Evolutionary conservation across 2,797 vertebrate genomes (phyloP), one percentile per base, ranked within the genome.

Genomic region (Chloroceryle amazona): DNA sequence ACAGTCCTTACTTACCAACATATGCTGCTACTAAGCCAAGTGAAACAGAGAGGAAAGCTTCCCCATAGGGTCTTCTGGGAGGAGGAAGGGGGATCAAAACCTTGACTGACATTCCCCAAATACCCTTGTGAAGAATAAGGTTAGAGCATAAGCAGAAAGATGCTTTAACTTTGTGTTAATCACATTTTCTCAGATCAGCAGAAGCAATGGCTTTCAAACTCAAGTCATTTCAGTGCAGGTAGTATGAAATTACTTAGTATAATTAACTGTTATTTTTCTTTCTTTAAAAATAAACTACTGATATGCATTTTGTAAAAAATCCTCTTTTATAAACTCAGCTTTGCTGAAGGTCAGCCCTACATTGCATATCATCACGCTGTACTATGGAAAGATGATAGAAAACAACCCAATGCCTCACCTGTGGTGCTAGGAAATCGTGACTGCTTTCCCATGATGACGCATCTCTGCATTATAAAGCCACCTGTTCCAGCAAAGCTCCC

Each of bases 341-440:
- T 60, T 14, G 25, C 42, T 41, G 12, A 12, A 25, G n/a, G 11
- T 72, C 26, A 29, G 55, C 18, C n/a, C 47, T 29, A 25, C 7
- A 1, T 0, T 17, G 10, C 51, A 12, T 4, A 25, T 1, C 39
- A 61, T 10, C 28, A 7, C 0, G 1, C 23, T 9, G 28, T 5
- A 6, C 67, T n/a, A 7, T 12, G 47, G 37, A 19, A 62, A 71
- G 49, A 39, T 5, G 47, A 13, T 3, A 41, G 79, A 20, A n/a
- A 35, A 14, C 11, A 73, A 6, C 2, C 9, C 46, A 11, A 8
- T 0, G 0, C 16, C 51, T 72, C 47, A 25, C 6, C 25, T 3
- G 51, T 0, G 35, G 37, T 9, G 9, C 47, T 6, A 44, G 57
- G 49, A 33, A 55, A 28, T 4, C 1, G 3, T 8, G 11, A 6